Conservation (phyloP, 1,140 invertebrate species). For the Heliconius nattereri region DNA sequence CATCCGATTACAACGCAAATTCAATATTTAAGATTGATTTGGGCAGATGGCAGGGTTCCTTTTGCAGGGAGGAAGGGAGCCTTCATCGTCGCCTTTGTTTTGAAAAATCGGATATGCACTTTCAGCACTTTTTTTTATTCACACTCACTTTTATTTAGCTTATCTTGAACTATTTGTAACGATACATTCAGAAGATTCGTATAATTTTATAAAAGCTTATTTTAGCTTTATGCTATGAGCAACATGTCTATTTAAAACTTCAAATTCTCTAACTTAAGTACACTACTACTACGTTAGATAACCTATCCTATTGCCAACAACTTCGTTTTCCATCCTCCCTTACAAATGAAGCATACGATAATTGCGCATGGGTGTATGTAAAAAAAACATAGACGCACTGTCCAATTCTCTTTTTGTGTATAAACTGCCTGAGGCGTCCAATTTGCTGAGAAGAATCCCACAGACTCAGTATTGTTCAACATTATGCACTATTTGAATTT, state of each 20-base stretch:
- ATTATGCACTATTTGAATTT: constrained; percentile 80
- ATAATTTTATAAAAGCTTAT: not conserved
- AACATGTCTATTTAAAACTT: too few species aligned
- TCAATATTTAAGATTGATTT: constrained; percentile 81
- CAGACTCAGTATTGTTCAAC: constrained; percentile 71
- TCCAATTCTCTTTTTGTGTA: constrained; percentile 65
- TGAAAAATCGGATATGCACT: constrained; percentile 11
- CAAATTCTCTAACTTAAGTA: too few species aligned
- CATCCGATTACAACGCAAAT: constrained; percentile 77
- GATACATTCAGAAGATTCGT: not conserved
- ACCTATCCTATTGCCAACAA: not conserved
- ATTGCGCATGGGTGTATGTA: constrained; percentile 51
- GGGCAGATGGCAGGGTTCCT: constrained; percentile 67
- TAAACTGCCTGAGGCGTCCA: constrained; percentile 75
- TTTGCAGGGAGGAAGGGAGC: constrained; percentile 16
- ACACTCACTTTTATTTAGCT: not conserved
- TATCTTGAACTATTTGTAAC: not conserved
- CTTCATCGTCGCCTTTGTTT: constrained; percentile 10
- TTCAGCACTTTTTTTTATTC: constrained; percentile 13
- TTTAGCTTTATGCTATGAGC: not conserved
- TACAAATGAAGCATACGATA: constrained; percentile 71
- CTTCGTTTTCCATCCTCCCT: constrained; percentile 35
- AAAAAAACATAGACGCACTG: constrained; percentile 53
- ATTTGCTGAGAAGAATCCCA: constrained; percentile 79
- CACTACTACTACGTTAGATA: too few species aligned